A percentile compares a stretch with the other conserved stretches of the same genome.
Conservation (phyloP, 2,888 invertebrate species). For the Latheticus oryzae region DNA sequence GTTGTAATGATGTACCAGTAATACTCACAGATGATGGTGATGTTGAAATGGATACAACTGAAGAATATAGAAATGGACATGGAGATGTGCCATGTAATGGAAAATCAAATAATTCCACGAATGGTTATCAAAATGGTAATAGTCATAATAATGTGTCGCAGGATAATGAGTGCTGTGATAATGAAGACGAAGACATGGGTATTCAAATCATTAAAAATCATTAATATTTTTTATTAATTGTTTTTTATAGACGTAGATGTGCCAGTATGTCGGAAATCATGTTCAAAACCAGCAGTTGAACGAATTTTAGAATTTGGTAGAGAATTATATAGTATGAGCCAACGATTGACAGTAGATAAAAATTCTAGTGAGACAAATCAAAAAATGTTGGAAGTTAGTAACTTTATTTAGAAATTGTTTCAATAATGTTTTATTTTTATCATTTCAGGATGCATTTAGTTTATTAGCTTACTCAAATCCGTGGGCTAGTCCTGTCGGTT, state of each 20-base stretch:
- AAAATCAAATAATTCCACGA: constrained; percentile 58
- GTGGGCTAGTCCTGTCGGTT: constrained; percentile 96
- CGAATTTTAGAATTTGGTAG: constrained; percentile 94
- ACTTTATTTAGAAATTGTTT: constrained; percentile 6
- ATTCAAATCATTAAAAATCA: constrained; percentile 39
- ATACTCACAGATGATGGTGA: constrained; percentile 66
- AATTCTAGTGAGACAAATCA: constrained; percentile 86
- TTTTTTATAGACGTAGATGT: constrained; percentile 67
- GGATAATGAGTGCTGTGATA: constrained; percentile 70
- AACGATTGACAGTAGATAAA: constrained; percentile 83
- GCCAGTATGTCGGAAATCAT: constrained; percentile 60
- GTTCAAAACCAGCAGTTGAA: constrained; percentile 86
- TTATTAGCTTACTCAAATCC: constrained; percentile 97
- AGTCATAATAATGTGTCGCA: constrained; percentile 57
- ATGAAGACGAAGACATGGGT: constrained; percentile 81
- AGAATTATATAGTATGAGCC: constrained; percentile 92
- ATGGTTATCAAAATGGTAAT: constrained; percentile 74
- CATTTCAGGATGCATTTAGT: constrained; percentile 95
- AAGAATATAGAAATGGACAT: constrained; percentile 64
- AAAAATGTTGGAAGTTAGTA: constrained; percentile 87
- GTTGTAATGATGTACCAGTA: constrained; percentile 57
- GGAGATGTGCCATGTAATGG: constrained; percentile 51
- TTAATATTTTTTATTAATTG: constrained; percentile 3
- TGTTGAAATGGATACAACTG: constrained; percentile 68
- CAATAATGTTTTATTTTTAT: constrained; percentile 7